Percentiles rank a stretch among this genome's conserved stretches.
Conservation (phyloP, 37 sponge, comb jelly and placozoan genomes). For the Amphimedon queenslandica region DNA sequence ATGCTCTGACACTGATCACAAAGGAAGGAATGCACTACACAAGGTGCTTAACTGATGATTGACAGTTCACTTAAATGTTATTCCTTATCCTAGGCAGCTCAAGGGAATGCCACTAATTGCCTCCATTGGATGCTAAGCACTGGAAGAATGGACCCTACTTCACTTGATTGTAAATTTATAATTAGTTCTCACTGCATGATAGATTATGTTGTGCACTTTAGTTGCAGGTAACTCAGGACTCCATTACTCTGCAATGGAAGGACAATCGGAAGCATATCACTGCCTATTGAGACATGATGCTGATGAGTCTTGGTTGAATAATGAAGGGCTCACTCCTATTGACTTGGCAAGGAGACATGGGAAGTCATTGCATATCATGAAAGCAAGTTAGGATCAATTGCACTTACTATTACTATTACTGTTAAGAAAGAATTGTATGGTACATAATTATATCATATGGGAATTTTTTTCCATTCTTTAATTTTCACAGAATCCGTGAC, state of each 20-base stretch:
- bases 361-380: slow-evolving; percentile 24
- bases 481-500: too few relatives aligned
- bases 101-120: slow-evolving; percentile 30
- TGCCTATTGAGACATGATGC: slow-evolving; percentile 69
- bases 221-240: slow-evolving; percentile 30
- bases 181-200: neutral
- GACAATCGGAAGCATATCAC: slow-evolving; percentile 56
- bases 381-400: slow-evolving; percentile 49
- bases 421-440: too few relatives aligned
- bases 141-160: slow-evolving; percentile 26
- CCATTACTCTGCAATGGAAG: slow-evolving; percentile 62
- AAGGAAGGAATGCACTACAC: slow-evolving; percentile 51
- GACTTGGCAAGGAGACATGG: slow-evolving; percentile 60
- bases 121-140: slow-evolving; percentile 69
- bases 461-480: too few relatives aligned
- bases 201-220: neutral
- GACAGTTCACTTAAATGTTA: neutral
- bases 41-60: slow-evolving; percentile 28
- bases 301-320: neutral
- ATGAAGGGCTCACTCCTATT: slow-evolving; percentile 25
- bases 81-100: slow-evolving; percentile 50
- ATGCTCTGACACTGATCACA: slow-evolving; percentile 17
- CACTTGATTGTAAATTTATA: slow-evolving; percentile 45
- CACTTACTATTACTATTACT: too few relatives aligned
- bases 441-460: too few relatives aligned